phyloP scores from a whole-genome alignment of 2,797 vertebrate species.

The Hyperoplus lanceolatus region DNA sequence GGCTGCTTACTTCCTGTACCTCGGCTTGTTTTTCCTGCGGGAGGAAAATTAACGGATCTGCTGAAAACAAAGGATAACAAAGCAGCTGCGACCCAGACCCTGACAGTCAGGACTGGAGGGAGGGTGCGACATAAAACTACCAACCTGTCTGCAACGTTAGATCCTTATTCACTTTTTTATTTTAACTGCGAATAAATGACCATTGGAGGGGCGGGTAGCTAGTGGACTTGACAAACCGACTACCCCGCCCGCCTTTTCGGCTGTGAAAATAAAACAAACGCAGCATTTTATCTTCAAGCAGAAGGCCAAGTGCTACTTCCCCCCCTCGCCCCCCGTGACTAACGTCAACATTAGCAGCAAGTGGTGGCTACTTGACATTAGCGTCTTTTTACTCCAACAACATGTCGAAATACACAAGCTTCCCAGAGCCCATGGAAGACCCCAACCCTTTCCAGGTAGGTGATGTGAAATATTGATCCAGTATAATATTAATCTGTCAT shows the following conservation, averaged over 20 bases:
- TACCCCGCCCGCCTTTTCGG: conserved; percentile 9
- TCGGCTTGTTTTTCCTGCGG: conserved; percentile 39
- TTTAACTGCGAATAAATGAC: conserved; percentile 43
- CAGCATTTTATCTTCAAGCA: not conserved
- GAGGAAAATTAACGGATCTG: conserved; percentile 7
- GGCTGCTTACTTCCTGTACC: conserved; percentile 60
- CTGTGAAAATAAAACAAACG: conserved; percentile 14
- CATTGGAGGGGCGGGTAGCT: conserved; percentile 29
- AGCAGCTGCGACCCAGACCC: not conserved
- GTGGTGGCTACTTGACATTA: conserved; percentile 32
- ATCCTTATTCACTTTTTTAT: not conserved
- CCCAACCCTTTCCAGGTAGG: conserved; percentile 87
- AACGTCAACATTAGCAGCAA: conserved; percentile 1
- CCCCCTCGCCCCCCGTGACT: not conserved
- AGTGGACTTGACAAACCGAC: conserved; percentile 3
- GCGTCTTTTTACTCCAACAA: not conserved
- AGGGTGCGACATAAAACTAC: not conserved
- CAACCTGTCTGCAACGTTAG: not conserved
- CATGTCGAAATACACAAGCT: conserved; percentile 86
- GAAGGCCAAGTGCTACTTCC: not conserved
- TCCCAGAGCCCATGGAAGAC: conserved; percentile 82
- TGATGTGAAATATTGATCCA: not conserved
- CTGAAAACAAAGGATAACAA: not conserved
- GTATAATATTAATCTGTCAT: not conserved
- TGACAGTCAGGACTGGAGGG: not conserved